These are phyloP conservation scores for Neodon shergylaensis DNA, from an alignment of 2,113 vertebrate species.

Conservation along the genomic window DNA sequence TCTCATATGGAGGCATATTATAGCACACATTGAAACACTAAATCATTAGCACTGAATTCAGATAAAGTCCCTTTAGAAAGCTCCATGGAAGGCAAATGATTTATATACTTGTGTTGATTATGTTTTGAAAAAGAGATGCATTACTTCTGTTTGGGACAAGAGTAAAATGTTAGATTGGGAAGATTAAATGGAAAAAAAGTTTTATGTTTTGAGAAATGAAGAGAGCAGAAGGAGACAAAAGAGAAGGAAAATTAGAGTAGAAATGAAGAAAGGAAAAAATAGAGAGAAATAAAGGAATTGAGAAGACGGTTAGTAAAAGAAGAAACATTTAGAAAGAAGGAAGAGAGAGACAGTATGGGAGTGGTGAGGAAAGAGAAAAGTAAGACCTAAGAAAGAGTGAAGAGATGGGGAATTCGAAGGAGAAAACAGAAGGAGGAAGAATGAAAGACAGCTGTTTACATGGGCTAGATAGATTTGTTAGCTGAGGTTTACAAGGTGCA, in stretches of 20 bases:
- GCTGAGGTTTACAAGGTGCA: not conserved
- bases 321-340: not conserved
- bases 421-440: not conserved
- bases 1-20: not conserved
- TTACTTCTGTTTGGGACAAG: not conserved
- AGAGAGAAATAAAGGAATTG: too few species aligned
- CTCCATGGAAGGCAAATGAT: constrained; percentile 40
- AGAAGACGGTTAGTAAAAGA: not conserved
- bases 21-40: constrained; percentile 43
- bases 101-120: constrained; percentile 26
- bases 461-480: not conserved
- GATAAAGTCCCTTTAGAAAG: constrained; percentile 69
- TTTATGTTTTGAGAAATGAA: not conserved
- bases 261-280: not conserved
- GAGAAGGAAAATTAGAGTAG: not conserved
- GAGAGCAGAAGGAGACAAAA: not conserved
- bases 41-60: constrained; percentile 69
- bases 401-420: not conserved
- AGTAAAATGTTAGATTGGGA: not conserved
- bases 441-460: too few species aligned
- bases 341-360: not conserved
- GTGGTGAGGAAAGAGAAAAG: not conserved
- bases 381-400: not conserved
- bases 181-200: not conserved
- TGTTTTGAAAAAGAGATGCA: constrained; percentile 8